Evolutionary conservation across 2,113 vertebrate species (phyloP), one percentile per base, ranked within the genome.

Genomic region (Lutjanus erythropterus): DNA sequence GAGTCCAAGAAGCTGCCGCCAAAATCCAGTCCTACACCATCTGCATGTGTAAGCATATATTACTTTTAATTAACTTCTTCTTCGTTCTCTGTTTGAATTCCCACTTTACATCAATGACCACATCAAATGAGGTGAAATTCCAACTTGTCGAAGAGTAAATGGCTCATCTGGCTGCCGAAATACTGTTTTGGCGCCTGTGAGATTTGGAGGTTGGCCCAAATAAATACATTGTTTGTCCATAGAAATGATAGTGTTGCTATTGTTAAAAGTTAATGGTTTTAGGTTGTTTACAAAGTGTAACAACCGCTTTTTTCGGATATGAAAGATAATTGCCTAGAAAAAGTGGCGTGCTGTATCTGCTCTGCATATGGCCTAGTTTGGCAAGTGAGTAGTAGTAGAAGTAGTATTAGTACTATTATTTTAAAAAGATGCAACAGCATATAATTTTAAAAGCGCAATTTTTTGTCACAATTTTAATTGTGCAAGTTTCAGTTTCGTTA

Each of bases 1-100:
- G 33, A 4, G 33, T 39, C 37, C 8, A 10, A 39, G 11, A 50
- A 42, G 7, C 37, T 2, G 0, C 55, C 10, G 9, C 19, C 55
- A n/a, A 15, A 14, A 19, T 1, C 16, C 39, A n/a, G n/a, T 1
- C 25, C 11, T 4, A 66, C 62, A 49, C 1, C 35, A 10, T n/a
- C 60, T 39, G 8, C 23, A 37, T 5, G 8, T 66, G 71, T 71
- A 80, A 76, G 72, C 46, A 39, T 4, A 31, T 11, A 18, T 29
- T 18, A 4, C 3, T 39, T 44, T 19, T 16, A 49, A 7, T 35
- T 33, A 1, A n/a, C 6, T 62, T 58, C 14, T 41, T 12, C 35
- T 61, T 15, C 1, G 18, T 46, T n/a, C n/a, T 19, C 0, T 39
- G 15, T n/a, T 21, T 25, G 1, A 9, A 3, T 65, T 46, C 2